Evolutionary conservation across 2,797 vertebrate genomes (phyloP), one percentile per base, ranked within the genome.

Genomic region (Lithobates pipiens): DNA sequence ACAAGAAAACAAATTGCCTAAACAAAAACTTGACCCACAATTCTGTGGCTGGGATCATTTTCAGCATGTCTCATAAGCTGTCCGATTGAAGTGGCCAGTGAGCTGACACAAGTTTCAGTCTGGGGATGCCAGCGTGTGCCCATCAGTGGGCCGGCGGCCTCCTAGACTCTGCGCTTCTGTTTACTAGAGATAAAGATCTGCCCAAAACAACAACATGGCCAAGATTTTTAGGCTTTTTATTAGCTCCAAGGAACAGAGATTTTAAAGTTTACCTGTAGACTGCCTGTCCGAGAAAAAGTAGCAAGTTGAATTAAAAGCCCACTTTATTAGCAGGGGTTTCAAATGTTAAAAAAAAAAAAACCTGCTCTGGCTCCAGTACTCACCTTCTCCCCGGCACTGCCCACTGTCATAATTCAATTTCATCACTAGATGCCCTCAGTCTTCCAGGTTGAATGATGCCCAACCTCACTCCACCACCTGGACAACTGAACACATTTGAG

Each of bases 1-100:
- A 85, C 18, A 65, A 83, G 63, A 85, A 78, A 73, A 80, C 69
- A 74, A 80, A 80, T 71, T 65, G 50, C 67, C 76, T 5, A 70
- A 57, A 77, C 68, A 18, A 77, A 65, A 77, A 70, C n/a, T 5
- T 78, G 10, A 21, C 50, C 16, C 15, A 5, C 6, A 27, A 29
- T 13, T 8, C 32, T 70, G 63, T 2, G 65, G 65, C 32, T n/a
- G 29, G 16, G n/a, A 10, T 15, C 15, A 36, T 29, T 18, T 25
- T 7, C 29, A 27, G 46, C 68, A 80, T 72, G 29, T 11, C 16
- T 32, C 46, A 10, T 44, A 36, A 9, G n/a, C 32, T 1, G n/a
- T 29, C 39, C 11, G 36, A 21, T 63, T 73, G 77, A 73, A 79
- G 83, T 79, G 69, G 77, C 25, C 34, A 23, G 18, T 46, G 54